Conservation (phyloP, 2,797 vertebrate species). For the Psittacula echo region DNA sequence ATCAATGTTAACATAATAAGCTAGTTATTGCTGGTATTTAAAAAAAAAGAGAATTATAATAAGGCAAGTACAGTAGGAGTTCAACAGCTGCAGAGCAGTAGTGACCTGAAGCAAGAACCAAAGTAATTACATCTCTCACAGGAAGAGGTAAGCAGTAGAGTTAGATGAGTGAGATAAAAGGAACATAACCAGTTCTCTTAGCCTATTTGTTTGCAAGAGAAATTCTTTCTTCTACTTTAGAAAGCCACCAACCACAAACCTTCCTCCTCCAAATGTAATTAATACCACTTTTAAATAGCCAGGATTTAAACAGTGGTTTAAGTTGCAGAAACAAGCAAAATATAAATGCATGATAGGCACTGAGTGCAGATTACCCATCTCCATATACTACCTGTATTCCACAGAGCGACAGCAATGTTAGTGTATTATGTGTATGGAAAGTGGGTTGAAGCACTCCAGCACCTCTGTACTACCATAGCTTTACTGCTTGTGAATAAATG, state of each 20-base stretch:
- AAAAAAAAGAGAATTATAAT: not conserved
- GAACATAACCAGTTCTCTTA: not conserved
- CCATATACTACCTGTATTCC: not conserved
- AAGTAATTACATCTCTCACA: not conserved
- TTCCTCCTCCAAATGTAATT: not conserved
- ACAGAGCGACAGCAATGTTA: not conserved
- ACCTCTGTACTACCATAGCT: not conserved
- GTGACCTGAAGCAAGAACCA: constrained; percentile 24
- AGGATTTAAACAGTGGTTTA: not conserved
- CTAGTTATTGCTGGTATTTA: not conserved
- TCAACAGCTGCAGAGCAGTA: not conserved
- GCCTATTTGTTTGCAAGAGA: not conserved
- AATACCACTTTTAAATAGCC: not conserved
- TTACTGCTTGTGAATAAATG: not conserved
- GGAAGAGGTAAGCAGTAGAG: not conserved
- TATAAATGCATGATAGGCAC: not conserved
- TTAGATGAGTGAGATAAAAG: not conserved
- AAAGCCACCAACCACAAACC: not conserved
- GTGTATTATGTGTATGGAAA: not conserved
- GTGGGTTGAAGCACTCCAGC: not conserved
- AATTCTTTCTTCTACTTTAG: not conserved
- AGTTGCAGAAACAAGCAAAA: not conserved
- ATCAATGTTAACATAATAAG: not conserved
- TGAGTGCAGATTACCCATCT: not conserved
- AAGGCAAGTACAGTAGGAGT: not conserved